Conservation (phyloP, 2,797 vertebrate genomes). For the Loriculus beryllinus region DNA sequence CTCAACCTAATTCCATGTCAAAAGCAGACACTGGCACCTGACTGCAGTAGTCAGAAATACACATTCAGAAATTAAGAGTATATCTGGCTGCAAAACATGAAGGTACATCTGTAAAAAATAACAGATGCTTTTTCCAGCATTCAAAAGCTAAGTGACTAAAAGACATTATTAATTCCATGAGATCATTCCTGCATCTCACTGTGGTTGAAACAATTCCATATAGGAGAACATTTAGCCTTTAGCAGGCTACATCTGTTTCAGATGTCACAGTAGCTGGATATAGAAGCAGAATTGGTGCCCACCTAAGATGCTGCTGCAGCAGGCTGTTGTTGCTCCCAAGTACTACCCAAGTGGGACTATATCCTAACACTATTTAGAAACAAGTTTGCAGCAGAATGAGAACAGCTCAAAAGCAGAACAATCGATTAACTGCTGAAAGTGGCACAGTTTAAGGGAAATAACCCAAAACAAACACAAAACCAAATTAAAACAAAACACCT, state of each 20-base stretch:
- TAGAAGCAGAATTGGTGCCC: not conserved
- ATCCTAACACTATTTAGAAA: not conserved
- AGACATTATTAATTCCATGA: not conserved
- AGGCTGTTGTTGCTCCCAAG: not conserved
- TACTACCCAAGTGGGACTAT: no score
- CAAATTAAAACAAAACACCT: not conserved
- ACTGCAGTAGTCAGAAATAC: not conserved
- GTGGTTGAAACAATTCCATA: not conserved
- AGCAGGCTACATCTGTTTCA: not conserved
- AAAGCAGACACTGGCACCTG: not conserved
- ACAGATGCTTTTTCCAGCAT: not conserved
- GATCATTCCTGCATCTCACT: not conserved
- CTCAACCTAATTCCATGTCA: not conserved
- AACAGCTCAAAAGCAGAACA: not conserved
- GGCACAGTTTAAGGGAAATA: not conserved
- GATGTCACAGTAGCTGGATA: not conserved
- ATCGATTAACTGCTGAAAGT: not conserved
- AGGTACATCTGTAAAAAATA: not conserved
- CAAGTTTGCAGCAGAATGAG: not conserved
- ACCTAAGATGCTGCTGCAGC: not conserved
- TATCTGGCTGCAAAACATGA: not conserved
- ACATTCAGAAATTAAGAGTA: not conserved
- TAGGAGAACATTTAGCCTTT: not conserved
- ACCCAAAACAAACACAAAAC: not conserved
- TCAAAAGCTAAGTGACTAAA: not conserved